Conservation (phyloP, 2,797 vertebrate species). For the Mormyrus proboscirostris region DNA sequence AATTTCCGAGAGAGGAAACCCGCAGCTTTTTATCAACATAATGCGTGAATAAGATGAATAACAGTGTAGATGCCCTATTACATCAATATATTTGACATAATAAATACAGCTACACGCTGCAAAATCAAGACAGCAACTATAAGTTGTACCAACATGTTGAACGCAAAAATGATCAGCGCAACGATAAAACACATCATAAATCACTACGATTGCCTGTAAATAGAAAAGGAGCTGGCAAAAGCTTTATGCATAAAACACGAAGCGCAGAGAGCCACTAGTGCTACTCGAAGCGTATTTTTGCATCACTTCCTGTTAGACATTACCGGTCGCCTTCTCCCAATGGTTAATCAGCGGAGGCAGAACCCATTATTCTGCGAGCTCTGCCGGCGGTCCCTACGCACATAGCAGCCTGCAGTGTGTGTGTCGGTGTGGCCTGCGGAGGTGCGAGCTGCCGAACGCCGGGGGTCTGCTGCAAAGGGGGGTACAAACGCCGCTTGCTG, state of each 20-base stretch:
- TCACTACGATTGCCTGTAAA: background rate
- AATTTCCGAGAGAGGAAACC: background rate
- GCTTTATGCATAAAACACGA: background rate
- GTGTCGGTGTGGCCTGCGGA: background rate
- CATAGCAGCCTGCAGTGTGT: background rate
- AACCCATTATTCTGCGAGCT: constrained; percentile 10
- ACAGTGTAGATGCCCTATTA: background rate
- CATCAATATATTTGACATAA: background rate
- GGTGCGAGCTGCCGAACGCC: background rate
- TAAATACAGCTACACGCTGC: background rate
- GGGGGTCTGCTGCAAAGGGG: background rate
- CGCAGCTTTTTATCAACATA: background rate
- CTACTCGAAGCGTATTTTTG: background rate
- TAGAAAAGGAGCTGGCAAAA: background rate
- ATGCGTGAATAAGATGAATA: background rate
- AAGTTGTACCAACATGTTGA: background rate
- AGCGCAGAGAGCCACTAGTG: background rate
- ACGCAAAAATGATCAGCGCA: background rate
- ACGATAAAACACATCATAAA: background rate
- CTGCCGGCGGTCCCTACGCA: background rate
- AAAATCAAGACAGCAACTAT: background rate
- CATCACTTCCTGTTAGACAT: constrained; percentile 9
- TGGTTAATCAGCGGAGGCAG: background rate
- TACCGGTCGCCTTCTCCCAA: background rate
- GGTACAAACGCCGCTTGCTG: background rate